Percentiles rank a stretch among this genome's conserved stretches.
Conservation (phyloP, 1,140 invertebrate genomes). For the Agrilus planipennis region DNA sequence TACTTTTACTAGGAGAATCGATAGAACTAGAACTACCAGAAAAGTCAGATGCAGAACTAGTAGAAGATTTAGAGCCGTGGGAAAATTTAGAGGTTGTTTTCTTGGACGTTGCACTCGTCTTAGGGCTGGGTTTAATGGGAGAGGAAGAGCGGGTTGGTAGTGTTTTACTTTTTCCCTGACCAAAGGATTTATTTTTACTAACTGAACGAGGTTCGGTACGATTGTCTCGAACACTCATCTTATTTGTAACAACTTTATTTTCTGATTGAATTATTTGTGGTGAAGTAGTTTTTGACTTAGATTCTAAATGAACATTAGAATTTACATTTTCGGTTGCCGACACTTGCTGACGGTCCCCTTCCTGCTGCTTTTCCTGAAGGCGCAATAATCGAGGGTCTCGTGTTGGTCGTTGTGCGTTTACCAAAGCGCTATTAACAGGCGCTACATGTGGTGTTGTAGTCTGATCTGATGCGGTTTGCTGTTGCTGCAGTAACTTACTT, state of each 20-base stretch:
- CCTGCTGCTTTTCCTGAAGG: slow-evolving; percentile 33
- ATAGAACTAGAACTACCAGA: slow-evolving; percentile 11
- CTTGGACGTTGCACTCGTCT: slow-evolving; percentile 4
- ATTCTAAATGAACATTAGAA: slow-evolving; percentile 21
- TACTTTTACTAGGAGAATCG: slow-evolving; percentile 15
- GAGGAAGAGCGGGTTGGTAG: slow-evolving; percentile 22
- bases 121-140: slow-evolving; percentile 8
- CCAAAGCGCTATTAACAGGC: slow-evolving; percentile 49
- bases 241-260: slow-evolving; percentile 30
- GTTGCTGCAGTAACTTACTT: neutral
- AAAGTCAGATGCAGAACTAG: neutral
- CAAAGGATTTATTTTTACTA: too few species aligned
- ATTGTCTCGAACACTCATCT: slow-evolving; percentile 26
- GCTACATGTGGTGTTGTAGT: slow-evolving; percentile 38
- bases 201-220: slow-evolving; percentile 29
- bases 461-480: too few species aligned
- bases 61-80: slow-evolving; percentile 3
- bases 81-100: slow-evolving; percentile 8
- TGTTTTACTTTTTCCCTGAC: slow-evolving; percentile 35
- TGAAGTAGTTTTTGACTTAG: slow-evolving; percentile 16
- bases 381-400: slow-evolving; percentile 48
- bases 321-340: slow-evolving; percentile 7
- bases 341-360: neutral
- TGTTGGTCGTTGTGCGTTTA: slow-evolving; percentile 37
- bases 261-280: slow-evolving; percentile 19